Percentiles rank a stretch among this genome's conserved stretches.
Evolutionary conservation across 2,797 vertebrate genomes (phyloP).

Genomic region (Gobionotothen gibberifrons): DNA sequence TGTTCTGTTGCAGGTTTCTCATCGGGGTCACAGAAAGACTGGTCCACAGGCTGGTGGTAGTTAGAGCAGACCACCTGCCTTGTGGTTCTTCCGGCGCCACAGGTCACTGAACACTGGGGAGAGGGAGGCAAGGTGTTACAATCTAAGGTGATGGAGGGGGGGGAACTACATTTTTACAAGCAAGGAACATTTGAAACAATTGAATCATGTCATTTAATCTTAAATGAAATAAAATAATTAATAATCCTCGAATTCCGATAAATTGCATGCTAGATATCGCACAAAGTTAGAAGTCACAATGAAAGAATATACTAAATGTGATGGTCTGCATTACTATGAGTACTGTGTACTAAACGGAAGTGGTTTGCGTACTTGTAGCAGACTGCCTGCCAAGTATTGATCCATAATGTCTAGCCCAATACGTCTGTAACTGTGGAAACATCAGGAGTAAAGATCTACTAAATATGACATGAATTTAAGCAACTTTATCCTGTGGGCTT

Average conservation of each 20-base stretch:
- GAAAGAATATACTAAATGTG: background rate
- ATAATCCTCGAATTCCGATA: background rate
- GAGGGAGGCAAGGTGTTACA: background rate
- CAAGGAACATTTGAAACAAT: no score
- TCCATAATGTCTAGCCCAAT: slow-evolving; percentile 14
- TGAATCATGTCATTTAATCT: background rate
- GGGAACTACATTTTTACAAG: no score
- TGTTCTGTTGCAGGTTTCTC: slow-evolving; percentile 85
- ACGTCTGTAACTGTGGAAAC: slow-evolving; percentile 2
- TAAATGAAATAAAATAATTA: background rate
- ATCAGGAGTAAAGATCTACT: slow-evolving; percentile 20
- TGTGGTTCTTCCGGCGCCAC: slow-evolving; percentile 87
- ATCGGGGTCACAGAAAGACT: slow-evolving; percentile 90
- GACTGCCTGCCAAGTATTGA: slow-evolving; percentile 26
- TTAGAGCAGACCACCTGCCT: slow-evolving; percentile 91
- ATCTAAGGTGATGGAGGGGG: background rate
- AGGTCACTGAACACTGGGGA: slow-evolving; percentile 92
- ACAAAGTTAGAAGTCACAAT: background rate
- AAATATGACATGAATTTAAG: slow-evolving; percentile 28
- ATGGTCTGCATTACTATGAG: background rate
- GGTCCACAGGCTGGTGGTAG: slow-evolving; percentile 90
- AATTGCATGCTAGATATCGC: background rate
- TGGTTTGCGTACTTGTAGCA: background rate
- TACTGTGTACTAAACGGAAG: background rate
- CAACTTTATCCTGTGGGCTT: slow-evolving; percentile 10